These are phyloP conservation scores for Megaptera novaeangliae DNA, from an alignment of 2,113 vertebrate species.

Conservation along the genomic window DNA sequence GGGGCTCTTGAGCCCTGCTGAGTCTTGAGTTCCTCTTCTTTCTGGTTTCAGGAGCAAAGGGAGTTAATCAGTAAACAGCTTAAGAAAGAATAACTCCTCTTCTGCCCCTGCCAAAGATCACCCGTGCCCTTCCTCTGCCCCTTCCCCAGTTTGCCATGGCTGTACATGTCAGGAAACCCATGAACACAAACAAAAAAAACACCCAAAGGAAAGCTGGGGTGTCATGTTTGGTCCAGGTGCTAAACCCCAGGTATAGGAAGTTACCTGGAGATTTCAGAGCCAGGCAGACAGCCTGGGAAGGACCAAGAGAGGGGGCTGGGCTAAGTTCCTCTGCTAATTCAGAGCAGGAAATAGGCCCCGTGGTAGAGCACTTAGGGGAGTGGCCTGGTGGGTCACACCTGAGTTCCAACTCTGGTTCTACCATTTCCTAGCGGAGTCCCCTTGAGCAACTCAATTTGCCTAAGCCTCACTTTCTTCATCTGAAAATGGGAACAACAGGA, in stretches of 20 bases:
- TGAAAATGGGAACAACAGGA: neutral
- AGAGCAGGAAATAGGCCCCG: neutral
- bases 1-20: slow-evolving; percentile 38
- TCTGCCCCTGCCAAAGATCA: neutral
- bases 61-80: slow-evolving; percentile 44
- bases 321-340: neutral
- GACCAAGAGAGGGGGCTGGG: neutral
- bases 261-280: neutral
- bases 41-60: slow-evolving; percentile 42
- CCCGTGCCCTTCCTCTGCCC: neutral
- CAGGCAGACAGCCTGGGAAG: neutral
- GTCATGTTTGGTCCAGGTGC: neutral
- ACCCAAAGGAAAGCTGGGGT: neutral
- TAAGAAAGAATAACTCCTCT: neutral
- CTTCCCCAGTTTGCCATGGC: too few species aligned
- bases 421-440: neutral
- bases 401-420: neutral
- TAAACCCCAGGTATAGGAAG: neutral
- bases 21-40: slow-evolving; percentile 32
- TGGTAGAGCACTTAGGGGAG: neutral
- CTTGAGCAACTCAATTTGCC: neutral
- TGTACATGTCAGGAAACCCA: neutral
- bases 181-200: neutral
- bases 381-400: neutral
- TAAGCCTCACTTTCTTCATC: neutral